A percentile compares a stretch with the other conserved stretches of the same genome.
Conservation (phyloP, 2,888 invertebrate species). For the Celastrina argiolus region DNA sequence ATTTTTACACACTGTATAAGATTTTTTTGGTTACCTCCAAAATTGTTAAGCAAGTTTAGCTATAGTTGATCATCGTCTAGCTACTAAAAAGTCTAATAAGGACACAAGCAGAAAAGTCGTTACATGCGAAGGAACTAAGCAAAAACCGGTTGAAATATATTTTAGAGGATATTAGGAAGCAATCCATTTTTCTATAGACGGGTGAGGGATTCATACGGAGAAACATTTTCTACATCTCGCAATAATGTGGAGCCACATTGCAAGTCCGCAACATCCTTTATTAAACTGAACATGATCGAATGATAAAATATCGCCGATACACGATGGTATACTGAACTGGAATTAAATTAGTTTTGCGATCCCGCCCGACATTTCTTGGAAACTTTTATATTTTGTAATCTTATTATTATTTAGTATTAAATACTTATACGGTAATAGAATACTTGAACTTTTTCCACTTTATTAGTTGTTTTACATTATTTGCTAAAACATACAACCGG, state of each 20-base stretch:
- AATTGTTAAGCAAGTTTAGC: too few relatives aligned
- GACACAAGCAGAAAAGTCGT: too few relatives aligned
- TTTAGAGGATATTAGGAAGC: slow-evolving; percentile 15
- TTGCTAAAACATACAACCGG: too few relatives aligned
- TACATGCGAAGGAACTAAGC: neutral
- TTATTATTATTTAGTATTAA: too few relatives aligned
- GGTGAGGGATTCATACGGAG: slow-evolving; percentile 19
- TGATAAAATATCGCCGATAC: slow-evolving; percentile 13
- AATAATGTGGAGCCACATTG: slow-evolving; percentile 19
- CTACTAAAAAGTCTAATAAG: neutral
- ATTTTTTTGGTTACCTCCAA: too few relatives aligned
- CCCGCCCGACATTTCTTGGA: neutral
- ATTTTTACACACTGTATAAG: too few relatives aligned
- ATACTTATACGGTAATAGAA: too few relatives aligned
- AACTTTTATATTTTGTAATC: neutral
- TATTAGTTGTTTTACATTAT: too few relatives aligned
- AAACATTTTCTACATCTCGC: slow-evolving; percentile 21
- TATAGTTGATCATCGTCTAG: too few relatives aligned
- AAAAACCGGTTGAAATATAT: neutral
- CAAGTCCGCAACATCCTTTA: slow-evolving; percentile 20
- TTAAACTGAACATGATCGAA: slow-evolving; percentile 21
- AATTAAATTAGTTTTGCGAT: slow-evolving; percentile 10
- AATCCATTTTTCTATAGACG: slow-evolving; percentile 15
- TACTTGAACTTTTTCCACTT: too few relatives aligned
- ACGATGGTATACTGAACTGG: slow-evolving; percentile 2